Evolutionary conservation across 2,888 invertebrate species (phyloP), one percentile per base, ranked within the genome.

Genomic region (Drosophila birchii): DNA sequence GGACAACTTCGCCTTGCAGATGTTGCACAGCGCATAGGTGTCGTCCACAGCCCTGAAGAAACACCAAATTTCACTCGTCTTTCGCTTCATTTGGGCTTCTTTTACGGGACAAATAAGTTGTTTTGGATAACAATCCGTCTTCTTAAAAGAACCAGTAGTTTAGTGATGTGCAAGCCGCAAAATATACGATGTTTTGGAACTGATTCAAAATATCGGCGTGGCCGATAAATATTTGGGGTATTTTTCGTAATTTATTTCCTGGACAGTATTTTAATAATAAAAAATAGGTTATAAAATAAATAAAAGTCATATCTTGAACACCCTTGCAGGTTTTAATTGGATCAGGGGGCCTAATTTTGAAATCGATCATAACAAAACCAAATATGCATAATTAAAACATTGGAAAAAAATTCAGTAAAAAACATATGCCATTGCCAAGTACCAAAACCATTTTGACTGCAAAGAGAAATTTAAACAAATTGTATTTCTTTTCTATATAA

Each of bases 41-140:
- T 84, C 84, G 12, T 84, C 84, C 12, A 84, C 76, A 7, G 84
- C 87, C 7, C 82, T 68, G 56, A 84, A 84, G 36, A 84, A 82
- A 39, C 70, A 75, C 84, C 84, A 84, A 26, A 84, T 87, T 68
- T 84, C 87, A 41, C 84, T 84, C 12, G 84, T 84, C 60, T 78
- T 85, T 2, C 78, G 69, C 20, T 84, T 86, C 87, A 84, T 84
- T 34, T 26, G 1, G 18, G 34, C 34, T 29, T 4, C 5, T 63
- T 41, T 4, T 12, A n/a, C 16, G 32, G 32, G 32, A 16, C 8
- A 39, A 54, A 26, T 32, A 23, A 34, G 12, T 56, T 56, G 41
- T 53, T 62, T 45, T 36, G 20, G 20, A 38, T 23, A 39, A 12
- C 5, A 32, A 20, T 32, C 39, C 8, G 39, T 23, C 14, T 34